Percentiles rank a stretch among this genome's conserved stretches.
phyloP scores from a whole-genome alignment of 2,797 vertebrate species.

The Meriones psammophilus region DNA sequence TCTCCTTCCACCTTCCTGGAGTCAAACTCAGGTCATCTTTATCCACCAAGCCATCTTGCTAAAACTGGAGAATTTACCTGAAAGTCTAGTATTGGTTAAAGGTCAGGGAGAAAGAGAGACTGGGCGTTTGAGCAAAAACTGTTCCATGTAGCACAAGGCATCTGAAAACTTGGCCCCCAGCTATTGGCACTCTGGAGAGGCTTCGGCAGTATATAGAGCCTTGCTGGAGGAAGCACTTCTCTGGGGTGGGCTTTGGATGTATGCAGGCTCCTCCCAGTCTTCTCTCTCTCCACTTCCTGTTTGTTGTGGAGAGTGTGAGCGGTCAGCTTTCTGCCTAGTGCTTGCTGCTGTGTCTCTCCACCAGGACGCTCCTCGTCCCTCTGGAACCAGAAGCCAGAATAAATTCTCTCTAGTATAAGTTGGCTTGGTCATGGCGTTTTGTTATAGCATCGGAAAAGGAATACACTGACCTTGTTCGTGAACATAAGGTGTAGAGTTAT shows the following conservation, averaged over 20 bases:
- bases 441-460: too few species aligned
- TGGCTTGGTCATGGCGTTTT: too few species aligned
- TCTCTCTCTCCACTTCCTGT: not conserved
- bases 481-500: too few species aligned
- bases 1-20: not conserved
- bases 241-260: not conserved
- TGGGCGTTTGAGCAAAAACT: not conserved
- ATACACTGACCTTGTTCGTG: too few species aligned
- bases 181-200: not conserved
- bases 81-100: not conserved
- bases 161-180: not conserved
- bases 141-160: not conserved
- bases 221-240: not conserved
- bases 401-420: too few species aligned
- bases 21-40: not conserved
- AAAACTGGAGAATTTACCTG: constrained; percentile 7
- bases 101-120: not conserved
- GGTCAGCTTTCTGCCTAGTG: too few species aligned
- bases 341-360: too few species aligned
- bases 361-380: too few species aligned
- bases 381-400: too few species aligned
- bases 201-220: too few species aligned
- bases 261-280: not conserved
- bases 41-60: not conserved
- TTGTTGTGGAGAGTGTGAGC: not conserved